Base-by-base conservation (phyloP, 2,113 vertebrate species). In the Anguilla rostrata region DNA sequence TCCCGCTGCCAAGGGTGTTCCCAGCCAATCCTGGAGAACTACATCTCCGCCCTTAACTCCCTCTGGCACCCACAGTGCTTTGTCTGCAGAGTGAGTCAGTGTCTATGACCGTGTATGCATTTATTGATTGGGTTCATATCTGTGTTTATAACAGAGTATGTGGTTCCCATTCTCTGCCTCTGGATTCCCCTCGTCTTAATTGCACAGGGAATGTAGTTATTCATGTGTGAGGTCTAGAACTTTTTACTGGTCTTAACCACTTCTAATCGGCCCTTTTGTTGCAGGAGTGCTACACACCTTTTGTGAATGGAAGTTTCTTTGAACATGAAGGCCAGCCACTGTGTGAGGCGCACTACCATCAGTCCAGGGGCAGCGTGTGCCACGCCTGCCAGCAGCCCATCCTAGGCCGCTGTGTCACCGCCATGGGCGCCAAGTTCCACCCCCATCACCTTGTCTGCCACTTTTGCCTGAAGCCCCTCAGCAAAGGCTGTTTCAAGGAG, bases 401-500 rank as follows among this genome's bases (percentile, higher is more conserved):
- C 91, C 95, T 97, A 1, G 97, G 97, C 22, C 97, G 97, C 78
- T 98, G 98, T 39, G 96, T 98, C 90, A 97, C 97, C 0, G 97
- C 97, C 85, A 97, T 98, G 96, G 97, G 96, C 2, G 96, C 96
- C 88, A 97, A 97, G 89, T 98, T 98, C 93, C 98, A 98, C 89
- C 98, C 97, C 0, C 96, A 98, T 86, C 98, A 98, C 92, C 96
- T 98, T 0, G 96, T 97, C 90, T 98, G 98, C 53, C 96, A 97
- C 92, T 98, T 98, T 94, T 98, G 96, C 90, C 94, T 97, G 83
- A 97, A 96, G 86, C 96, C 97, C 0, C 96, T 98, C 87, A 97
- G 96, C 94, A 98, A 98, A 89, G 97, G 97, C 87, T 97, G 97
- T 90, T 98, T 98, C 94, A 97, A 97, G 91, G 97, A 98, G 94